Evolutionary conservation across 2,113 vertebrate genomes (phyloP).

Genomic region (Pollimyrus isidori): DNA sequence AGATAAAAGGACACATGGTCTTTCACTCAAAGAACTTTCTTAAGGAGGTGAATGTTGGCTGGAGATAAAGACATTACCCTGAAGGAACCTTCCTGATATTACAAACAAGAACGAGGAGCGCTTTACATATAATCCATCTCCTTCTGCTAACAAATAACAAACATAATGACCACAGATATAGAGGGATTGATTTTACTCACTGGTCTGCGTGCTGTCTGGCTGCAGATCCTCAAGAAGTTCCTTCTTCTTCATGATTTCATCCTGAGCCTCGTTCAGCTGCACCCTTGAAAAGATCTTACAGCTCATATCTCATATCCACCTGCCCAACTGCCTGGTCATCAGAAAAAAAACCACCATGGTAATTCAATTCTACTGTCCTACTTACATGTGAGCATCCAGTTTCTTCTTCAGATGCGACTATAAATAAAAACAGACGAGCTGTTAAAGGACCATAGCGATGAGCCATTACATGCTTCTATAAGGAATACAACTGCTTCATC

Average conservation of each 20-base stretch:
- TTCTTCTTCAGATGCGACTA: conserved; percentile 91
- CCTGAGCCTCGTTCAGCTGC: conserved; percentile 86
- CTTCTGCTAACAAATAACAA: neutral
- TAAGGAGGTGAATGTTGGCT: neutral
- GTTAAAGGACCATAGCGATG: neutral
- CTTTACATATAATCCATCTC: neutral
- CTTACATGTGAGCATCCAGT: conserved; percentile 94
- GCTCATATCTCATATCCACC: conserved; percentile 1
- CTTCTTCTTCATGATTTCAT: conserved; percentile 94
- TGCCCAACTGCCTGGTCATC: neutral
- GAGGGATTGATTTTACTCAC: conserved; percentile 45
- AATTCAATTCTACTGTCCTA: conserved; percentile 33
- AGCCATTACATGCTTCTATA: neutral
- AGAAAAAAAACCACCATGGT: neutral
- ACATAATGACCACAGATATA: neutral
- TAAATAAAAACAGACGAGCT: conserved; percentile 34
- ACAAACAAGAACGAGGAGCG: neutral
- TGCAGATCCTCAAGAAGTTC: conserved; percentile 89
- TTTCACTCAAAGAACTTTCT: neutral
- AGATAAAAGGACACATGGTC: neutral
- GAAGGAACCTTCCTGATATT: neutral
- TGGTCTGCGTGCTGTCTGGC: conserved; percentile 76
- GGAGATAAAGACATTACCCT: neutral
- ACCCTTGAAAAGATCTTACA: conserved; percentile 63
- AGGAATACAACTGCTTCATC: neutral